A percentile compares a stretch with the other conserved stretches of the same genome.
Evolutionary conservation across 2,797 vertebrate species (phyloP).

Genomic region (Onychomys torridus): DNA sequence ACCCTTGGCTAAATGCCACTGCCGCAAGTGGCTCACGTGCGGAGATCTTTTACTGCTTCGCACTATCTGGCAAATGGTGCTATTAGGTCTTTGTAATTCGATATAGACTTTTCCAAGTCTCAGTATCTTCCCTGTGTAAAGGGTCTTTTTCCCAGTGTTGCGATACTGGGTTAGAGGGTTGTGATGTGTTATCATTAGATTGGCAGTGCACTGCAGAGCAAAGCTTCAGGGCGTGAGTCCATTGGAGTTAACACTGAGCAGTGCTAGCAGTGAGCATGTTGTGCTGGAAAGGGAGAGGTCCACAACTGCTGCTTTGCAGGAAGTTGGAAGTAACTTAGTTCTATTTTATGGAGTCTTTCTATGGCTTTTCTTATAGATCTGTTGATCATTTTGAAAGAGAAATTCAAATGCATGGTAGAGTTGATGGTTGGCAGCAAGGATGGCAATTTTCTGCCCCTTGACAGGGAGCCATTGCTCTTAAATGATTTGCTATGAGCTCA

Average conservation of each 20-base stretch:
- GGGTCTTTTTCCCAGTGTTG: background rate
- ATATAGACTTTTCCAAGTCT: background rate
- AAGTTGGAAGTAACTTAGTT: background rate
- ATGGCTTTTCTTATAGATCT: conserved; percentile 26
- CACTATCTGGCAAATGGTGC: background rate
- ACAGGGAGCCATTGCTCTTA: background rate
- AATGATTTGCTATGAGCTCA: background rate
- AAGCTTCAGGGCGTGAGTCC: background rate
- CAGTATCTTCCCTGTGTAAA: background rate
- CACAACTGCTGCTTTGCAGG: background rate
- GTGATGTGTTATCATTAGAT: background rate
- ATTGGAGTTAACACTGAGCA: background rate
- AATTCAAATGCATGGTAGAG: background rate
- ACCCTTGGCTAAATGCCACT: background rate
- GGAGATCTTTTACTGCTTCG: background rate
- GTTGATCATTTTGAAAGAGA: background rate
- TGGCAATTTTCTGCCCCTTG: background rate
- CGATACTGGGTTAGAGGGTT: background rate
- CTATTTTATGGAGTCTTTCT: conserved; percentile 14
- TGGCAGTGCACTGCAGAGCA: background rate
- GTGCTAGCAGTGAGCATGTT: background rate
- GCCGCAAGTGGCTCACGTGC: background rate
- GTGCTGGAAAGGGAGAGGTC: background rate
- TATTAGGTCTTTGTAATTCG: background rate
- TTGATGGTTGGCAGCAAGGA: background rate